A percentile compares a stretch with the other conserved stretches of the same genome.
Evolutionary conservation across 1,140 invertebrate genomes (phyloP).

Genomic region (Diabrotica undecimpunctata): DNA sequence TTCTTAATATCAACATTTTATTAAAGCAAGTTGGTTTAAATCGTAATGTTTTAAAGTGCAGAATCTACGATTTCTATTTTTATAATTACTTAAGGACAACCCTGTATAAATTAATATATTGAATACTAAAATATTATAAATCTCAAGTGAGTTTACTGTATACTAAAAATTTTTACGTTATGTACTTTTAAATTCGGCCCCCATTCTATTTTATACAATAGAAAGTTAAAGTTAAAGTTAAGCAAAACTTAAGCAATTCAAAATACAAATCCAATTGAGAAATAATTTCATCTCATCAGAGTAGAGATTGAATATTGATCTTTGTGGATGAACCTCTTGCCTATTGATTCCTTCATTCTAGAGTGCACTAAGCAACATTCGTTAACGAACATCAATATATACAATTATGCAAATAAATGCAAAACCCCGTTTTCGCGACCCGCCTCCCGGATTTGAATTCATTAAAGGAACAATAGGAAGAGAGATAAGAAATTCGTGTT

Average conservation of each 20-base stretch:
- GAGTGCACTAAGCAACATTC: slow-evolving; percentile 39
- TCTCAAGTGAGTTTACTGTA: too few relatives aligned
- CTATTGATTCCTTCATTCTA: not conserved
- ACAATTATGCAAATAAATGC: slow-evolving; percentile 48
- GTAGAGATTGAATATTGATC: not conserved
- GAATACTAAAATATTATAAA: too few relatives aligned
- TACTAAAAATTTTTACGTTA: too few relatives aligned
- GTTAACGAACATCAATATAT: slow-evolving; percentile 49
- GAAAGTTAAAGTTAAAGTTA: too few relatives aligned
- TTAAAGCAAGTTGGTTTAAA: too few relatives aligned
- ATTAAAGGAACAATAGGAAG: slow-evolving; percentile 47
- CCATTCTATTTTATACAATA: too few relatives aligned
- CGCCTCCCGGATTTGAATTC: slow-evolving; percentile 47
- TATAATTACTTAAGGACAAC: too few relatives aligned
- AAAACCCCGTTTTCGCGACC: slow-evolving; percentile 44
- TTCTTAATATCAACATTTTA: too few relatives aligned
- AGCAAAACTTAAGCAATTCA: not conserved
- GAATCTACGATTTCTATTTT: too few relatives aligned
- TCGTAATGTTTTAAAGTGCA: too few relatives aligned
- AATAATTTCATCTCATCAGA: not conserved
- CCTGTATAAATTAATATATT: too few relatives aligned
- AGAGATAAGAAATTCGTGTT: slow-evolving; percentile 42
- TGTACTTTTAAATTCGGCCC: too few relatives aligned
- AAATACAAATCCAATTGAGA: not conserved
- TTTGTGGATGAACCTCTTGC: not conserved